A percentile compares a stretch with the other conserved stretches of the same genome.
Evolutionary conservation across 2,113 vertebrate species (phyloP).

Genomic region (Sander lucioperca): DNA sequence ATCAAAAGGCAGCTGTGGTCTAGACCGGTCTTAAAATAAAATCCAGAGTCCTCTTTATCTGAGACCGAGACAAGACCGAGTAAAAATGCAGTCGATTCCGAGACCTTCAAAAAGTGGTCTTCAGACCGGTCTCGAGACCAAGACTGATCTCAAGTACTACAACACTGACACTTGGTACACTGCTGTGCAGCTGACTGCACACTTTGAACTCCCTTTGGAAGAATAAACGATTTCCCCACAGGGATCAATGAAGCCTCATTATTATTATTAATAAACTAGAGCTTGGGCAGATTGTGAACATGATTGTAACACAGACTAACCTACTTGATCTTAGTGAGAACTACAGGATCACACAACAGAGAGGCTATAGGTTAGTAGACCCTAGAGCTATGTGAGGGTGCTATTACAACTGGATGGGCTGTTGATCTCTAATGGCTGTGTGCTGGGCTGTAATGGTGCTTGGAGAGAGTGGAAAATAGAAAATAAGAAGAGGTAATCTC

Average conservation of each 20-base stretch:
- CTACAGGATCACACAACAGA: constrained; percentile 51
- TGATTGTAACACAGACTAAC: constrained; percentile 39
- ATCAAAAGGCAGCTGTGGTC: too few species aligned
- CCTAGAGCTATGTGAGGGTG: constrained; percentile 69
- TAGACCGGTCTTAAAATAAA: too few species aligned
- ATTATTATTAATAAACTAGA: constrained; percentile 54
- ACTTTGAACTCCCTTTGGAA: constrained; percentile 40
- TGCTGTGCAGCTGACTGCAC: constrained; percentile 36
- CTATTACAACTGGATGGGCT: constrained; percentile 73
- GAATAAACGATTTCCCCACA: constrained; percentile 7
- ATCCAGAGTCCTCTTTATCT: too few species aligned
- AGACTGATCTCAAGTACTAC: too few species aligned
- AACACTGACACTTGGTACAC: not conserved
- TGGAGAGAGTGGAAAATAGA: constrained; percentile 65
- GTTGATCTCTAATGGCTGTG: constrained; percentile 80
- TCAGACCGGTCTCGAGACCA: too few species aligned
- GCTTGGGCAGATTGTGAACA: constrained; percentile 34
- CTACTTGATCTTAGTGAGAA: constrained; percentile 72
- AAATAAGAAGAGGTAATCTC: constrained; percentile 79
- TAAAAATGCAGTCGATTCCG: too few species aligned
- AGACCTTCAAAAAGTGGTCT: too few species aligned
- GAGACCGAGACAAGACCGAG: too few species aligned
- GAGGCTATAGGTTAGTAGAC: constrained; percentile 67
- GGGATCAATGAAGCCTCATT: constrained; percentile 53
- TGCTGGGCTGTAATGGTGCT: constrained; percentile 74